These are phyloP conservation scores for Carassius carassius DNA, from an alignment of 2,113 vertebrate genomes.

Conservation along the genomic window DNA sequence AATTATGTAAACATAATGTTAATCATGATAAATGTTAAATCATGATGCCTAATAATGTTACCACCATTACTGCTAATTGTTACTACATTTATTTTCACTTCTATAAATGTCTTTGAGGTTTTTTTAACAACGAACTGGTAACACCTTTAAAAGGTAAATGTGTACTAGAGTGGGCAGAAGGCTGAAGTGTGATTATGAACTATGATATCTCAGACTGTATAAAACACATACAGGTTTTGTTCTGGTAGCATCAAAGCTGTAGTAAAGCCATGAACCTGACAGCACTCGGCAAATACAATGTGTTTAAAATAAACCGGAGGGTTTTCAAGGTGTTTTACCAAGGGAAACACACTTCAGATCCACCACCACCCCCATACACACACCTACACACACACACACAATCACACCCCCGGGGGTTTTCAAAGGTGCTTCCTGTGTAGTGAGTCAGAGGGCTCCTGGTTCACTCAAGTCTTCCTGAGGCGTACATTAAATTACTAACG, in stretches of 20 bases:
- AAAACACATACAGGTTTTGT: constrained; percentile 25
- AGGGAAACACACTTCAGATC: constrained; percentile 30
- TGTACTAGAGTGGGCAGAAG: not conserved
- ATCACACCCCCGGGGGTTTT: constrained; percentile 32
- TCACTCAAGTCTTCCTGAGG: constrained; percentile 70
- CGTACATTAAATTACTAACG: constrained; percentile 80
- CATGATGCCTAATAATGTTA: not conserved
- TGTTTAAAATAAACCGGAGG: constrained; percentile 45
- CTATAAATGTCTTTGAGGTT: not conserved
- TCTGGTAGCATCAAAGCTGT: constrained; percentile 11
- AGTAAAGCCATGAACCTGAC: constrained; percentile 9
- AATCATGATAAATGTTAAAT: not conserved
- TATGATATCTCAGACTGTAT: constrained; percentile 24
- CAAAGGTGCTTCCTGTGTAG: constrained; percentile 58
- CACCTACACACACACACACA: not conserved
- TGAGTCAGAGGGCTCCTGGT: constrained; percentile 50
- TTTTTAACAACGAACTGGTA: not conserved
- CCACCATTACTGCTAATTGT: not conserved
- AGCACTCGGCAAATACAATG: constrained; percentile 29
- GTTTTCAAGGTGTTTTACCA: constrained; percentile 44
- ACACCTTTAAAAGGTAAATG: not conserved
- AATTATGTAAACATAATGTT: not conserved
- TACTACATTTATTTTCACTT: not conserved
- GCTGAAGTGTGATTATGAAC: constrained; percentile 2
- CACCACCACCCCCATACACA: constrained; percentile 30